Evolutionary conservation across 2,797 vertebrate species (phyloP).

Genomic region (Urocyon cinereoargenteus): DNA sequence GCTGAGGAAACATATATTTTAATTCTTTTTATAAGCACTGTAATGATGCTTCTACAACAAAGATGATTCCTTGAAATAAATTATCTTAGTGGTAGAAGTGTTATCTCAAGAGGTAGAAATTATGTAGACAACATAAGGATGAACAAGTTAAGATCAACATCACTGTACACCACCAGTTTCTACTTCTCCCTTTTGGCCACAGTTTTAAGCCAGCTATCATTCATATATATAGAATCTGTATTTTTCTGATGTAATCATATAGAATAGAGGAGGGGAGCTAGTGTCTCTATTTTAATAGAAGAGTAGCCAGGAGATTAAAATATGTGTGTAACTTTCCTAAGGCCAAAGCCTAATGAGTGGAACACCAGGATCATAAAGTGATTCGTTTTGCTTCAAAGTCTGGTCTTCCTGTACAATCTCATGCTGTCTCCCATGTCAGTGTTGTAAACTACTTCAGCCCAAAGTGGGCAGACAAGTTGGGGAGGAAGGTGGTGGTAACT

Average conservation of each 20-base stretch:
- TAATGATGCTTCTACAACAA: not conserved
- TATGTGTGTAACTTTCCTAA: not conserved
- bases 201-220: not conserved
- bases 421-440: not conserved
- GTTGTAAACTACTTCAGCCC: not conserved
- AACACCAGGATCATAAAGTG: not conserved
- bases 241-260: not conserved
- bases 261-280: not conserved
- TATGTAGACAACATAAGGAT: not conserved
- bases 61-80: not conserved
- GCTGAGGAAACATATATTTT: not conserved
- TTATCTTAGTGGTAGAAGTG: not conserved
- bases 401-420: not conserved
- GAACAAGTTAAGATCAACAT: not conserved
- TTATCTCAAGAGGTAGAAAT: not conserved
- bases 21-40: not conserved
- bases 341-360: not conserved
- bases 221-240: not conserved
- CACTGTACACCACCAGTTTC: too few species aligned
- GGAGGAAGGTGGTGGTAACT: not conserved
- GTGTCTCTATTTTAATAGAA: not conserved
- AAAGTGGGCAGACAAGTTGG: not conserved
- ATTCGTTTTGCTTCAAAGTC: not conserved
- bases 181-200: not conserved
- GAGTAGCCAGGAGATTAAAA: not conserved